phyloP scores from a whole-genome alignment of 2,888 invertebrate genomes.

The Netelia virgata region DNA sequence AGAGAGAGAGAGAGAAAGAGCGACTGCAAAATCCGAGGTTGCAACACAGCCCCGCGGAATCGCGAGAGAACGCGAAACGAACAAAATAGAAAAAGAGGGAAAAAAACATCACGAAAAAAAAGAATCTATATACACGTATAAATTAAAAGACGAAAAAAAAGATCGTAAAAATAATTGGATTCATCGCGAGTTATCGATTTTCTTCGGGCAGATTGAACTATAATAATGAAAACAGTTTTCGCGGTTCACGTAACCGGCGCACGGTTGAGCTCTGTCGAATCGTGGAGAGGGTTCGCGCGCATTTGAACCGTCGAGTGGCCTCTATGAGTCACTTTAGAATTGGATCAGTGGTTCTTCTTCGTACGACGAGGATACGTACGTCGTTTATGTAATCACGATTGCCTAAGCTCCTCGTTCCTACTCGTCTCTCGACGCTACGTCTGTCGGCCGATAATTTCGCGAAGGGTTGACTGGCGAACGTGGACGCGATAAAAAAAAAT shows the following conservation, averaged over 20 bases:
- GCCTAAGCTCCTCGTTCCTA: too few species aligned
- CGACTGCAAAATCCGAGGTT: conserved; percentile 5
- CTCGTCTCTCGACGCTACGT: too few species aligned
- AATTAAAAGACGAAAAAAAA: conserved; percentile 22
- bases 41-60: too few species aligned
- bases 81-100: conserved; percentile 23
- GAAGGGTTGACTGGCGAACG: too few species aligned
- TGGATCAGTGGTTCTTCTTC: conserved; percentile 73
- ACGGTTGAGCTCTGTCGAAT: conserved; percentile 1
- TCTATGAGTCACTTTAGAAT: conserved; percentile 81
- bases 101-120: conserved; percentile 21
- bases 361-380: conserved; percentile 32
- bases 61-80: conserved; percentile 52
- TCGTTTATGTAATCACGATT: background rate
- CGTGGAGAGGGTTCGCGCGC: conserved; percentile 48
- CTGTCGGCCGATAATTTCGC: too few species aligned
- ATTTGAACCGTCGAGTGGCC: conserved; percentile 80
- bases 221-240: conserved; percentile 81
- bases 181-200: conserved; percentile 77
- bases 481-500: too few species aligned
- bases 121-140: conserved; percentile 16
- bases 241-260: conserved; percentile 80
- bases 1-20: background rate
- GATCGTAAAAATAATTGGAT: conserved; percentile 75
- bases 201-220: conserved; percentile 76